These are phyloP conservation scores for Phoenicopterus ruber DNA, from an alignment of 2,113 vertebrate genomes.

Conservation along the genomic window DNA sequence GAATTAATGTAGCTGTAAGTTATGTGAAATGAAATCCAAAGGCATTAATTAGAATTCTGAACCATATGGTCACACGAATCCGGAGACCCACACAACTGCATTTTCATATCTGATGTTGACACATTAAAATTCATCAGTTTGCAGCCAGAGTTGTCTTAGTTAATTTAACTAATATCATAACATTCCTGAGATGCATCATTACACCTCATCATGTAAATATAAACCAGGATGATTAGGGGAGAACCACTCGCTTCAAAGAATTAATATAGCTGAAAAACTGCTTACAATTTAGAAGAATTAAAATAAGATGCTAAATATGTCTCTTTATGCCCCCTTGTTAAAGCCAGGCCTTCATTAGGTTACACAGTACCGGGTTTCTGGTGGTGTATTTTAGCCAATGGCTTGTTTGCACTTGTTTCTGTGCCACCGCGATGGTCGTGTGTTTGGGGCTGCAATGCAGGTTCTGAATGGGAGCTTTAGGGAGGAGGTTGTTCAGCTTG, in stretches of 20 bases:
- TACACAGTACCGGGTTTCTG: background rate
- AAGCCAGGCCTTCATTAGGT: background rate
- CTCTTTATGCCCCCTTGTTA: background rate
- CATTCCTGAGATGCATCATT: constrained; percentile 54
- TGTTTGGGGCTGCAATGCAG: background rate
- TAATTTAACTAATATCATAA: constrained; percentile 58
- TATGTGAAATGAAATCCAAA: constrained; percentile 47
- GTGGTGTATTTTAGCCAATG: background rate
- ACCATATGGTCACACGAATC: constrained; percentile 35
- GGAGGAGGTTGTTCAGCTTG: background rate
- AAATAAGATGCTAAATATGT: background rate
- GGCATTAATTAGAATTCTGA: constrained; percentile 51
- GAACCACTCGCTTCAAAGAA: background rate
- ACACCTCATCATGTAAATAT: constrained; percentile 57
- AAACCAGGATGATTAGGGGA: constrained; percentile 43
- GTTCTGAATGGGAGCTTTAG: background rate
- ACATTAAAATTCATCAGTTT: constrained; percentile 62
- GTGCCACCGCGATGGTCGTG: accelerated
- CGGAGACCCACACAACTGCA: background rate
- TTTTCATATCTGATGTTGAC: constrained; percentile 44
- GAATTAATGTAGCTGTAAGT: constrained; percentile 49
- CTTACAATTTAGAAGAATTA: constrained; percentile 19
- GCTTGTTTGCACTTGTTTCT: background rate
- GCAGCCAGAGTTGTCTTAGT: constrained; percentile 55
- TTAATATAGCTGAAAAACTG: constrained; percentile 19